Evolutionary conservation across 2,113 vertebrate species (phyloP), one percentile per base, ranked within the genome.

Genomic region (Hyperopisus bebe): DNA sequence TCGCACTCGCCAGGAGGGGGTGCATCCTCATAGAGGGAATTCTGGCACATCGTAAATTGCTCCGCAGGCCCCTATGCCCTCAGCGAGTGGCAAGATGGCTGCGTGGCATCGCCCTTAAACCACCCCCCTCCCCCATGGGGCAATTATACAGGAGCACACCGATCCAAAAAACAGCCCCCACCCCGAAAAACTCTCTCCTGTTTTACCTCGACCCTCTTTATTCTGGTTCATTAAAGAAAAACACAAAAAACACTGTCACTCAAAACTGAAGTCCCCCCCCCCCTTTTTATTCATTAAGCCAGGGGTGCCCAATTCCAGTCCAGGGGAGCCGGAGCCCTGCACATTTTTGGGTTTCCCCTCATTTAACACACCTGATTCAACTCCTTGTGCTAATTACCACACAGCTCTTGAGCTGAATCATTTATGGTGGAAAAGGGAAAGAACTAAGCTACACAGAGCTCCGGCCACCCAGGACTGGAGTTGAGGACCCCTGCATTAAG

Each of bases 1-100:
- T 66, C 91, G 91, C 93, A 93, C 93, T 95, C 94, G 93, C 92
- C 91, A 35, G 24, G 31, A 15, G 88, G 90, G 88, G 89, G 88
- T 90, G 89, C 90, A 92, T 90, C 91, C 90, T 93, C 92, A 91
- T 92, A 13, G 94, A 90, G 50, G 93, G 90, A 93, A 93, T 92
- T 93, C 90, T 90, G 92, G 93, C 94, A 92, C 92, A 88, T 94
- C 94, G 90, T 66, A 84, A 94, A 92, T 94, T 92, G 92, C 92
- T 88, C 93, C 93, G 62, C 91, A 5, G 84, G n/a, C 48, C 46
- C 21, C 84, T 27, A 15, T 13, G 74, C 90, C 1, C 70, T 90
- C 89, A 31, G 88, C 82, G 15, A 62, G 88, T 24, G 84, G 91
- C 70, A 55, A 39, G 27, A 47, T 21, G 70, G n/a, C 88, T 7